Base-by-base conservation (phyloP, 2,888 invertebrate species). In the Dromius quadrimaculatus region DNA sequence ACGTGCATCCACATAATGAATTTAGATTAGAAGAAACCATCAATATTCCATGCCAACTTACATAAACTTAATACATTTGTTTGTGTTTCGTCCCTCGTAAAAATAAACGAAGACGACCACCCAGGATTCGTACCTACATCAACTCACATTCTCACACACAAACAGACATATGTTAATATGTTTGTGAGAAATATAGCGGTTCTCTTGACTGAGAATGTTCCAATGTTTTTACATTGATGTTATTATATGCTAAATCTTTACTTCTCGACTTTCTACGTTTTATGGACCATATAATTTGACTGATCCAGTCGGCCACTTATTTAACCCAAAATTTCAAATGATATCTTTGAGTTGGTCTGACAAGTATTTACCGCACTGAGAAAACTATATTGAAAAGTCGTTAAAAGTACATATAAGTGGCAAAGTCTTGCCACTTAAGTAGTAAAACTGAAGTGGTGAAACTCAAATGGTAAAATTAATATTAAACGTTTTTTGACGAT, bases 61-160 rank as follows among this genome's bases (percentile, higher is more conserved):
- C 28, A 54, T 23, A 54, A 54, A 54, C 50, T 54, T 28, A 54
- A 54, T 54, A 28, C 50, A 54, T 54, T 54, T 54, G 50, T 54
- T 54, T 54, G 50, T 47, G 47, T 13, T 41, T 47, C 47, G 47
- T 41, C 47, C 28, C 28, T 54, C 11, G 28, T 36, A 57, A 28
- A 59, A 59, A 59, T 59, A 59, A 59, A 59, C 59, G 59, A 34
- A 19, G 19, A 59, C 20, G 59, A 36, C 59, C 59, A 59, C 59
- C 59, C 59, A 59, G 20, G 17, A 59, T 59, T 59, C 59, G 11
- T 59, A 59, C 59, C 36, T 36, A 34, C 28, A 57, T 8, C 5
- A 11, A 36, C 15, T 13, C 28, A 54, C 50, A 54, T 23, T 54
- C 50, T 54, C 50, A 50, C 23, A 50, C 45, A 45, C 19, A 8